Evolutionary conservation across 2,113 vertebrate genomes (phyloP).

Genomic region (Phocoena sinus): DNA sequence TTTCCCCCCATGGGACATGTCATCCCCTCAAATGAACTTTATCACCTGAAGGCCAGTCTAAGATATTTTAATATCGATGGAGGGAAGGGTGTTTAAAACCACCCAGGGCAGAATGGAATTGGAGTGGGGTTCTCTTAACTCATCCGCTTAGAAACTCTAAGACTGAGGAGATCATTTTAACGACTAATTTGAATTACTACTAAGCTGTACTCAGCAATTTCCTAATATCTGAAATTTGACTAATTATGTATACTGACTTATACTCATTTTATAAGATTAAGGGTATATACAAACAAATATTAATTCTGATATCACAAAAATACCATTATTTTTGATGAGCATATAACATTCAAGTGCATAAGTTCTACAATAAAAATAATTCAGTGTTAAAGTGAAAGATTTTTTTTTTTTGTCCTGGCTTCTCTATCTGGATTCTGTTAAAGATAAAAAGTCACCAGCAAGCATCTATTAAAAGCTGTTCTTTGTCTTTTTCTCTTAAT

Average conservation of each 20-base stretch:
- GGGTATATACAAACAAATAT: neutral
- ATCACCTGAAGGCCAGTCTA: neutral
- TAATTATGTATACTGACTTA: neutral
- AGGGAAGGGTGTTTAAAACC: neutral
- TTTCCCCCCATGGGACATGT: neutral
- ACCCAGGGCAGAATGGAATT: neutral
- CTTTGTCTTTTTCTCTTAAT: slow-evolving; percentile 46
- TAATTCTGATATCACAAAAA: slow-evolving; percentile 16
- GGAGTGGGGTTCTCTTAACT: neutral
- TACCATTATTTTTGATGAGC: slow-evolving; percentile 19
- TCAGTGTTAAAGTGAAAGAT: neutral
- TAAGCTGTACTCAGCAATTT: neutral
- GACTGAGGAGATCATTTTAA: neutral
- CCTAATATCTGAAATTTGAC: neutral
- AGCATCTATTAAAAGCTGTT: slow-evolving; percentile 50
- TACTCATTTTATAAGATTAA: slow-evolving; percentile 5
- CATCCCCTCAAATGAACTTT: neutral
- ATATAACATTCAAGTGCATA: neutral
- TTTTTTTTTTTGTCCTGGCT: neutral
- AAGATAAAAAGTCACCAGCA: slow-evolving; percentile 46
- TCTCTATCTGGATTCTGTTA: slow-evolving; percentile 30
- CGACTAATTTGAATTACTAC: neutral
- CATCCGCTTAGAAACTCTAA: neutral
- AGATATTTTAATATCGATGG: neutral
- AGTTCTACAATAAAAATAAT: slow-evolving; percentile 40